These are phyloP conservation scores for Papilio gigon DNA, from an alignment of 2,888 invertebrate genomes.

Conservation along the genomic window DNA sequence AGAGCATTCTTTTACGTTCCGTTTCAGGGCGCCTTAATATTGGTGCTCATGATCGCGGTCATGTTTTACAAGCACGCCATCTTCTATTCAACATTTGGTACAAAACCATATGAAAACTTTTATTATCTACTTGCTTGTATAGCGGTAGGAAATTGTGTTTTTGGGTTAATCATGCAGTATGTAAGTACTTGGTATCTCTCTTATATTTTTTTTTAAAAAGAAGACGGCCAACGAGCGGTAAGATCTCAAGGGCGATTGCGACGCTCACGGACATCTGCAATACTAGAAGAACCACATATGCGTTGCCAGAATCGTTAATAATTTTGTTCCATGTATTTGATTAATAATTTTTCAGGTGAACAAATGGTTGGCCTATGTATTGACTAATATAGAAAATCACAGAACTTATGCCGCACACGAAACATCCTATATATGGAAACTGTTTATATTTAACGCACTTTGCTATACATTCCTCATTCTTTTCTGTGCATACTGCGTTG, in stretches of 20 bases:
- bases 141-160: neutral
- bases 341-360: conserved; percentile 23
- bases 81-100: conserved; percentile 8
- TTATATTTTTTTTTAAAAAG: no score
- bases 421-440: conserved; percentile 25
- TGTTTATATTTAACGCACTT: conserved; percentile 21
- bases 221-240: no score
- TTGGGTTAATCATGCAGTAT: conserved; percentile 9
- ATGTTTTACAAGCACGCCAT: conserved; percentile 20
- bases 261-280: no score
- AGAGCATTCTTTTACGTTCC: neutral
- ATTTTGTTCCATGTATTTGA: neutral
- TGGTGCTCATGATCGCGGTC: neutral
- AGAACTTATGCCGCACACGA: conserved; percentile 22
- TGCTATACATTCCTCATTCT: conserved; percentile 18
- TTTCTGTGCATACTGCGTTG: conserved; percentile 16
- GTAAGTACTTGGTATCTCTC: no score
- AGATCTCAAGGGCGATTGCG: no score
- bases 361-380: neutral
- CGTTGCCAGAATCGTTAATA: neutral
- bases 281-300: no score
- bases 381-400: conserved; percentile 26
- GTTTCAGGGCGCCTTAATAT: neutral
- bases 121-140: conserved; percentile 17
- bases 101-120: neutral